These are phyloP conservation scores for Trichopoda pennipes DNA, from an alignment of 2,888 invertebrate genomes.

Conservation along the genomic window DNA sequence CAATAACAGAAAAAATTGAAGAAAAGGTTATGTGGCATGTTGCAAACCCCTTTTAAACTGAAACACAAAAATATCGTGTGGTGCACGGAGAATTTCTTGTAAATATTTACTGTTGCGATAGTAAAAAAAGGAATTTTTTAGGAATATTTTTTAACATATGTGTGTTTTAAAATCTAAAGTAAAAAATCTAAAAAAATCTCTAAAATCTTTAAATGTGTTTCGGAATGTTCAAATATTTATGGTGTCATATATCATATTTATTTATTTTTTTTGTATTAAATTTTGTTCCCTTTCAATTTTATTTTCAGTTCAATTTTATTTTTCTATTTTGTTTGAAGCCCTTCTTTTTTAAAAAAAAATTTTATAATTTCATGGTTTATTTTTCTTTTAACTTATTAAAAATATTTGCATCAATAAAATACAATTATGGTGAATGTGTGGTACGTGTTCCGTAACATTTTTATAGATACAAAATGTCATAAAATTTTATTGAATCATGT, in stretches of 20 bases:
- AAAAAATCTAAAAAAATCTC: neutral
- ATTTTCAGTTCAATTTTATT: neutral
- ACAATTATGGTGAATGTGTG: constrained; percentile 19
- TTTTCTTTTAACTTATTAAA: constrained; percentile 21
- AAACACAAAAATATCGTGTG: constrained; percentile 15
- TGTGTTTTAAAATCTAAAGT: neutral
- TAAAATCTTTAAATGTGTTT: too few species aligned
- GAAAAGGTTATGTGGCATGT: constrained; percentile 4
- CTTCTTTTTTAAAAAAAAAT: neutral
- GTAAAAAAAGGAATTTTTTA: constrained; percentile 1
- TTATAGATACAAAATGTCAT: constrained; percentile 45
- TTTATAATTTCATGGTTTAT: too few species aligned
- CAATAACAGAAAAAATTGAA: neutral
- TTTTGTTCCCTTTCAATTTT: neutral
- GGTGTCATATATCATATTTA: neutral
- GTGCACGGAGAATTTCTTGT: constrained; percentile 28
- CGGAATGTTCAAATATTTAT: too few species aligned
- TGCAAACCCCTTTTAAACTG: constrained; percentile 10
- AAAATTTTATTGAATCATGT: constrained; percentile 65
- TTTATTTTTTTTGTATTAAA: neutral
- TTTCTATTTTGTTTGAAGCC: neutral
- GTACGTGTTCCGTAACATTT: constrained; percentile 44
- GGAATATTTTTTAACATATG: constrained; percentile 1
- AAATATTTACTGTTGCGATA: constrained; percentile 37
- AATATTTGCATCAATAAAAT: constrained; percentile 54